Evolutionary conservation across 2,797 vertebrate species (phyloP).

Genomic region (Artibeus jamaicensis): DNA sequence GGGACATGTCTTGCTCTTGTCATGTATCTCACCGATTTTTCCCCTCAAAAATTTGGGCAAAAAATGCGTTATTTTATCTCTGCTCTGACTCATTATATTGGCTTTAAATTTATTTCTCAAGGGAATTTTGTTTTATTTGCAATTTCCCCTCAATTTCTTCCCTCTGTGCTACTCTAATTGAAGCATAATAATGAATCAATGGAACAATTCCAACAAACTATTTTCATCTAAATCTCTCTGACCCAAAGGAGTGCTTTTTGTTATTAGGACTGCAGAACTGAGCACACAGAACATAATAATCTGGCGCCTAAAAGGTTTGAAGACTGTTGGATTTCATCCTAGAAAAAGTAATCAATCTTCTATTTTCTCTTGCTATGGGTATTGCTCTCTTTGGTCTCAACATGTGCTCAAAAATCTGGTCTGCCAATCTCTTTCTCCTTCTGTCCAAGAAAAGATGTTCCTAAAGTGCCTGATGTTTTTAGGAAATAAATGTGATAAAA

Average conservation of each 20-base stretch:
- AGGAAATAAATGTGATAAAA: neutral
- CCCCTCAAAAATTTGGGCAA: too few relatives aligned
- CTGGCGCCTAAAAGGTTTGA: neutral
- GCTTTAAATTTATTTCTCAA: neutral
- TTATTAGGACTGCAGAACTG: neutral
- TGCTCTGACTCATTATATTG: neutral
- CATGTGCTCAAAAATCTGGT: neutral
- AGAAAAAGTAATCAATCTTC: neutral
- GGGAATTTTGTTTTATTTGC: constrained; percentile 21
- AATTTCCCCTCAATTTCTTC: neutral
- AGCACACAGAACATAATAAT: neutral
- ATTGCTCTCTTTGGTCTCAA: neutral
- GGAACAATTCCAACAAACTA: neutral
- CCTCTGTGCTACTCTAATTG: neutral
- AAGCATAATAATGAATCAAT: neutral
- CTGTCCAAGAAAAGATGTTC: neutral
- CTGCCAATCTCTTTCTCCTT: neutral
- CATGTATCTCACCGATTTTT: neutral
- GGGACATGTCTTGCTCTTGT: neutral
- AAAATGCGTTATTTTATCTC: neutral
- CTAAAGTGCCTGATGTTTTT: neutral
- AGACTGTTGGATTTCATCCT: neutral
- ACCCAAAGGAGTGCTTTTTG: neutral
- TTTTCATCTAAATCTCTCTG: neutral
- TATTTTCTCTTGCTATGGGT: neutral